phyloP scores from a whole-genome alignment of 2,797 vertebrate genomes.

The Geotrypetes seraphini region DNA sequence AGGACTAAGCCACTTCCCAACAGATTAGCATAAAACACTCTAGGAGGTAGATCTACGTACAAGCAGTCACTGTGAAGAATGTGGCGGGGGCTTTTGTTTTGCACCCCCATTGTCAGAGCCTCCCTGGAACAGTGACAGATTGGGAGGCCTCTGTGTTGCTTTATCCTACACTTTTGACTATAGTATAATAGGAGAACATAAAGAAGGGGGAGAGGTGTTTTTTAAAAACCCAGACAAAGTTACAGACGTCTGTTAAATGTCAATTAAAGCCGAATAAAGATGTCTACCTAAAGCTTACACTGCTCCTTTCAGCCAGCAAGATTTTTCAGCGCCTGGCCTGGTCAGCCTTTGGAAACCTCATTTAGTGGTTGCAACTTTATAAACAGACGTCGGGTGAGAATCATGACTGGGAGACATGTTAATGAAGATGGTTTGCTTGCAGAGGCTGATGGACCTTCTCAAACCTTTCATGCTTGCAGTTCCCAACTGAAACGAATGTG shows the following conservation, averaged over 20 bases:
- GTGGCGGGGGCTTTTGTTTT: conserved; percentile 48
- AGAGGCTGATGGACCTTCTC: too few relatives aligned
- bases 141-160: conserved; percentile 36
- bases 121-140: conserved; percentile 37
- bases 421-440: conserved; percentile 8
- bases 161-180: conserved; percentile 52
- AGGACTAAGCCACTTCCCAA: conserved; percentile 26
- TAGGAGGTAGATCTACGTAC: conserved; percentile 55
- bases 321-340: conserved; percentile 35
- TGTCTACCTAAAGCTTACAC: conserved; percentile 47
- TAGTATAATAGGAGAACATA: conserved; percentile 50
- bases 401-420: conserved; percentile 39
- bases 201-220: conserved; percentile 43
- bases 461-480: conserved; percentile 9
- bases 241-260: conserved; percentile 57
- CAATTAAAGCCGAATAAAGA: conserved; percentile 63
- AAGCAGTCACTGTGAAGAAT: conserved; percentile 42
- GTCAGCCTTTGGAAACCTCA: conserved; percentile 50
- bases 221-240: conserved; percentile 49
- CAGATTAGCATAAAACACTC: conserved; percentile 52
- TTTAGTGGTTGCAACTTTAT: conserved; percentile 49
- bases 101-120: conserved; percentile 44
- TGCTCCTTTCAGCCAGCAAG: conserved; percentile 40
- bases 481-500: neutral
- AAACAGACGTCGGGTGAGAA: conserved; percentile 37